These are phyloP conservation scores for Pipra filicauda DNA, from an alignment of 2,113 vertebrate species.

Conservation along the genomic window DNA sequence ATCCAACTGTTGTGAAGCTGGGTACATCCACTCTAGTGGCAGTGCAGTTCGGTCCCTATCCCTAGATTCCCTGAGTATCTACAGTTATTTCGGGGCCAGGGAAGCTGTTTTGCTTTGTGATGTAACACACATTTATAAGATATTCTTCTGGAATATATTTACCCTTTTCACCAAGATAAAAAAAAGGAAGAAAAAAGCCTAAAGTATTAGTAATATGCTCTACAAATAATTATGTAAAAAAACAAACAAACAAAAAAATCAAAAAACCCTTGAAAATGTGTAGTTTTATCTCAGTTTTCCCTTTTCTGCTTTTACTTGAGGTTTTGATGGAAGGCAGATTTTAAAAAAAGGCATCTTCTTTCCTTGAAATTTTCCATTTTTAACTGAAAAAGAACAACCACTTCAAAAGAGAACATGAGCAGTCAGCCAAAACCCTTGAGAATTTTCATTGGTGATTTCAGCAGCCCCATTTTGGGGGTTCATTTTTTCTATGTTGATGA, in stretches of 20 bases:
- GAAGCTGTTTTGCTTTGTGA: background rate
- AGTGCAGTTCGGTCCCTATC: background rate
- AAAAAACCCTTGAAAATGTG: background rate
- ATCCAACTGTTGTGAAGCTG: background rate
- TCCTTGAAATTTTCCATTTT: constrained; percentile 31
- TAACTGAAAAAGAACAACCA: constrained; percentile 28
- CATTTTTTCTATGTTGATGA: constrained; percentile 24
- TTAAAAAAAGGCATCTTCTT: background rate
- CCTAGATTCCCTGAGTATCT: background rate
- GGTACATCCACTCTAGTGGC: background rate
- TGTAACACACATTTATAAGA: background rate
- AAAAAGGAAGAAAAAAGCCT: background rate
- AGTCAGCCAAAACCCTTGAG: constrained; percentile 28
- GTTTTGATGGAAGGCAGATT: constrained; percentile 15
- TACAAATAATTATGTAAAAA: background rate
- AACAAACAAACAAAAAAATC: background rate
- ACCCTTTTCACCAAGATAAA: background rate
- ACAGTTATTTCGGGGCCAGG: background rate
- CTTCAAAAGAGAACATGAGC: constrained; percentile 23
- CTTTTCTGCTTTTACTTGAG: background rate
- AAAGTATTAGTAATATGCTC: background rate
- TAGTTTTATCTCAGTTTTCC: background rate
- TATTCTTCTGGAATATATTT: background rate
- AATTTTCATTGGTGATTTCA: constrained; percentile 16
- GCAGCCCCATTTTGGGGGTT: background rate